Percentiles rank a stretch among this genome's conserved stretches.
Conservation (phyloP, 1,140 invertebrate genomes). For the Drosophila cardini region DNA sequence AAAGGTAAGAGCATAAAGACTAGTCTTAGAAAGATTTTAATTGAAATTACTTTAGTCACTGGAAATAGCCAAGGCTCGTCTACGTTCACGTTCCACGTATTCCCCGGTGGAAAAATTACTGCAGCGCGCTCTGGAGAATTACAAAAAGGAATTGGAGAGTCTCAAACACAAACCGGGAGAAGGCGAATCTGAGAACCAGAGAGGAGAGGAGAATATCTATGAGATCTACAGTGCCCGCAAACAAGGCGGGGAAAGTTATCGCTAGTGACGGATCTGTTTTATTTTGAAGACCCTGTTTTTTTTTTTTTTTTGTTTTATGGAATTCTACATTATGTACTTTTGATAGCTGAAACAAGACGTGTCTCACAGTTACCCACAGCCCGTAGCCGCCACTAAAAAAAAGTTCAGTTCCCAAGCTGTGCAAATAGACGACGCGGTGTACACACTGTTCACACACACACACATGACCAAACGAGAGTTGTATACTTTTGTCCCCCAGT, state of each 20-base stretch:
- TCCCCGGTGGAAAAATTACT: constrained; percentile 79
- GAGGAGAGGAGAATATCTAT: constrained; percentile 54
- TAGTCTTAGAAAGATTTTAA: not conserved
- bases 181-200: constrained; percentile 1
- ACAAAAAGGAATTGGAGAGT: constrained; percentile 62
- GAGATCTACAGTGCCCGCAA: constrained; percentile 42
- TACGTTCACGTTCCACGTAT: constrained; percentile 77
- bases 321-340: constrained; percentile 40
- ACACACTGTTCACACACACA: constrained; percentile 45
- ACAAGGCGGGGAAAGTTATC: constrained; percentile 25
- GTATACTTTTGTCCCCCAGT: constrained; percentile 55
- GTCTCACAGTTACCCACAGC: constrained; percentile 1
- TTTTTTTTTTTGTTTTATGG: constrained; percentile 42
- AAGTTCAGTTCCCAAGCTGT: constrained; percentile 63
- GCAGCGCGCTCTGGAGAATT: constrained; percentile 71
- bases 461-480: constrained; percentile 60
- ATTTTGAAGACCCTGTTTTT: constrained; percentile 16
- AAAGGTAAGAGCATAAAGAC: constrained; percentile 53
- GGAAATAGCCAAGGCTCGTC: constrained; percentile 79
- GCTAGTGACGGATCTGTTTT: constrained; percentile 25
- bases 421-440: constrained; percentile 56
- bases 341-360: constrained; percentile 21
- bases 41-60: constrained; percentile 52
- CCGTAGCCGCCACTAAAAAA: constrained; percentile 8
- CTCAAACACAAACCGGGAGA: constrained; percentile 18